Conservation (phyloP, 2,797 vertebrate species). For the Glyptemys insculpta region DNA sequence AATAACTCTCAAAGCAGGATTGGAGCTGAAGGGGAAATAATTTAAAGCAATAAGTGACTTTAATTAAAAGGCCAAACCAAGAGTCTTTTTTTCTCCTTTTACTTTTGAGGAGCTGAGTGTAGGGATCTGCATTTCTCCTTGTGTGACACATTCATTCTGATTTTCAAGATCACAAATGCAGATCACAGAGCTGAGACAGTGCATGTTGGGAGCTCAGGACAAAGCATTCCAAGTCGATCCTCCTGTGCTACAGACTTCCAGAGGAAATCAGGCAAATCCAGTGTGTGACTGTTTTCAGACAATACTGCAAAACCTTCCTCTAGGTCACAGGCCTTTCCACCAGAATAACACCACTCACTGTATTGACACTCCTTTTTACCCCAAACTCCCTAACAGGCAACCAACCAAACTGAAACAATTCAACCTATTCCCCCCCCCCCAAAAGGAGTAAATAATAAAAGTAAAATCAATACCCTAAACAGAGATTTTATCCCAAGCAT, state of each 20-base stretch:
- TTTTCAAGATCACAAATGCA: background rate
- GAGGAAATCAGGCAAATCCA: background rate
- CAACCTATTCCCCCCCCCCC: background rate
- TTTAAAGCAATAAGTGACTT: background rate
- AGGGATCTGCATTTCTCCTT: background rate
- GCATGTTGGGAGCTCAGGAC: background rate
- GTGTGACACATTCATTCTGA: background rate
- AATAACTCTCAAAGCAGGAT: background rate
- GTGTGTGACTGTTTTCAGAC: background rate
- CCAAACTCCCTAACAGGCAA: background rate
- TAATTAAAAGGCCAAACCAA: background rate
- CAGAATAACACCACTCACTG: background rate
- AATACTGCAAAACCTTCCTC: background rate
- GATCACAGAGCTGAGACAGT: rapidly evolving
- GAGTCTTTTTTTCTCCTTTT: background rate
- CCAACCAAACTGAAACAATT: background rate
- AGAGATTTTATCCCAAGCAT: background rate
- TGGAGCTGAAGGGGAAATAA: background rate
- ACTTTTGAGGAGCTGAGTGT: background rate
- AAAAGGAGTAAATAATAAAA: background rate
- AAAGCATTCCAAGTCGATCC: background rate
- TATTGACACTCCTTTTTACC: background rate
- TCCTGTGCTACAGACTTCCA: rapidly evolving
- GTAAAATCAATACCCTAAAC: background rate
- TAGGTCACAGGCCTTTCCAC: background rate